Conservation (phyloP, 1,140 invertebrate genomes). For the Drosophila yakuba region DNA sequence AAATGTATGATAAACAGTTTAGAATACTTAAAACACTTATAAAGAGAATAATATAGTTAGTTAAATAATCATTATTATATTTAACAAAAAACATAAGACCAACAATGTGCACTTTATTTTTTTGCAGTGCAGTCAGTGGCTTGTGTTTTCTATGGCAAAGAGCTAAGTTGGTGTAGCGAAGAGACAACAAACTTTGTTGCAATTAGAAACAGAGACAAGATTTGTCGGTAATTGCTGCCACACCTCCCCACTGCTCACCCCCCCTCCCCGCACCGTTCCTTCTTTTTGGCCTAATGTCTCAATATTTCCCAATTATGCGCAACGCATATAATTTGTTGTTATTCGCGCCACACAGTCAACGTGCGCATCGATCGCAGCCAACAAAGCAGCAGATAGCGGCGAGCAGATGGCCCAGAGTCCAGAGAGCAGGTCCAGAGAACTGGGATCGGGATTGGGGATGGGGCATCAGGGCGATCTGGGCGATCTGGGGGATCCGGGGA, state of each 20-base stretch:
- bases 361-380: conserved; percentile 49
- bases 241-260: conserved; percentile 6
- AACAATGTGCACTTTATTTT: neutral
- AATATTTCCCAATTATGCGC: conserved; percentile 80
- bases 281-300: conserved; percentile 68
- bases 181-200: conserved; percentile 53
- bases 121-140: neutral
- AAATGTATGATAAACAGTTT: too few relatives aligned
- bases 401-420: conserved; percentile 36
- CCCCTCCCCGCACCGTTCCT: neutral
- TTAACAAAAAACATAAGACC: too few relatives aligned
- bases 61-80: too few relatives aligned
- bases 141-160: neutral
- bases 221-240: conserved; percentile 54
- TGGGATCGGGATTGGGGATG: neutral
- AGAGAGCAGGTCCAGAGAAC: conserved; percentile 2
- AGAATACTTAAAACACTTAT: too few relatives aligned
- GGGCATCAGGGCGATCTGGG: neutral
- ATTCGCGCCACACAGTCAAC: conserved; percentile 64
- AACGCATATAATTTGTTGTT: conserved; percentile 81
- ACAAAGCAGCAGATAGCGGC: conserved; percentile 43
- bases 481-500: neutral
- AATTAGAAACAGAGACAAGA: conserved; percentile 65
- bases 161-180: conserved; percentile 4
- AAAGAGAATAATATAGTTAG: too few relatives aligned